Evolutionary conservation across 1,140 invertebrate species (phyloP).

Genomic region (Adelges cooleyi): DNA sequence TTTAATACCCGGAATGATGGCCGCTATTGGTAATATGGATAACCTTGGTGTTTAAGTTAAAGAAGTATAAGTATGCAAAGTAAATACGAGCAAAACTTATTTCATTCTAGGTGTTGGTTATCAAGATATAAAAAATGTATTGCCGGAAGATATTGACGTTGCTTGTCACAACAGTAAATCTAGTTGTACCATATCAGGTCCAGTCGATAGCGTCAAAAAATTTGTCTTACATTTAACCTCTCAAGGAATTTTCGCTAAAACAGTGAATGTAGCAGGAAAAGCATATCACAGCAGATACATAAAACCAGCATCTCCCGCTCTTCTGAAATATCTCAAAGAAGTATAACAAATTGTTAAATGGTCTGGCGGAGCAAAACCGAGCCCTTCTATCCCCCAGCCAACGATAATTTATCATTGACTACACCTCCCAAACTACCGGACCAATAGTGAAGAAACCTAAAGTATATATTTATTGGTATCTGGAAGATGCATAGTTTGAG

Average conservation of each 20-base stretch:
- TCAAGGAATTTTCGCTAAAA: constrained; percentile 67
- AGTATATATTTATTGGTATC: no score
- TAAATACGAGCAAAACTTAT: background rate
- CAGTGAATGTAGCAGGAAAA: constrained; percentile 68
- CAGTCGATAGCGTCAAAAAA: constrained; percentile 52
- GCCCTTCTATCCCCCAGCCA: no score
- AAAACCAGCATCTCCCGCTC: constrained; percentile 41
- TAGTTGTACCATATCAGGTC: constrained; percentile 70
- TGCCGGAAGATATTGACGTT: constrained; percentile 55
- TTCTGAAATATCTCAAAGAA: constrained; percentile 40
- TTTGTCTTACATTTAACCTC: constrained; percentile 57
- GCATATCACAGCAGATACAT: constrained; percentile 61
- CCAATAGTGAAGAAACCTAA: no score
- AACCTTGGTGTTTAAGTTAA: background rate
- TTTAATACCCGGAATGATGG: constrained; percentile 46
- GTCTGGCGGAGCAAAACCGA: no score
- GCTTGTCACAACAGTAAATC: constrained; percentile 63
- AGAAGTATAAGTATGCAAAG: background rate
- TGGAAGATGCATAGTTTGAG: no score
- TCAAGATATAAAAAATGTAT: constrained; percentile 11
- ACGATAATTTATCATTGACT: no score
- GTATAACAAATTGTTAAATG: no score
- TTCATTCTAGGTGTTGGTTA: constrained; percentile 9
- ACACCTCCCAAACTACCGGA: no score
- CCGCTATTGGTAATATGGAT: constrained; percentile 39